Evolutionary conservation across 2,797 vertebrate species (phyloP), one percentile per base, ranked within the genome.

Genomic region (Steatocranus sp.): DNA sequence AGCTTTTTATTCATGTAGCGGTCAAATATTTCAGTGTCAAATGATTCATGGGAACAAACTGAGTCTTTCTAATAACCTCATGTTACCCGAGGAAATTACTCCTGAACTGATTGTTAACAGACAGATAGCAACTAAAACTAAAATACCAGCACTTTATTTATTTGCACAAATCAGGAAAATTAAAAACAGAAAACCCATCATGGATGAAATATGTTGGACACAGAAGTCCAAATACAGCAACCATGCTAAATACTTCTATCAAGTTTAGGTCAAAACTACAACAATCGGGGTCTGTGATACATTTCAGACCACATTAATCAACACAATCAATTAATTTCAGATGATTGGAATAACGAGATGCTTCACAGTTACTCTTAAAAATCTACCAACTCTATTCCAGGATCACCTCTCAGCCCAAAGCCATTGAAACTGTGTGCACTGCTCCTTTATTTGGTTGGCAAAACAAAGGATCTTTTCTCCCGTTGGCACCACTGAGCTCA

Each of bases 401-500:
- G 23, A 70, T 70, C 23, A 46, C 25, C 15, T 70, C 38, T 70
- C 61, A 41, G 34, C 36, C 61, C 61, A 41, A 66, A 66, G n/a
- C n/a, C 61, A 66, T 66, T 46, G n/a, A 50, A 17, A 50, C 10
- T 38, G 66, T 15, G 5, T 15, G 23, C 27, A 23, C 38, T 56
- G 70, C 36, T 41, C 46, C 61, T 89, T 86, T 80, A 78, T 32
- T 38, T 68, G 66, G 50, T 80, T 54, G 61, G 38, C 38, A 20
- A 82, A 79, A 88, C 87, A 87, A 86, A 83, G 78, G 82, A 18
- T 48, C 76, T 80, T 76, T 84, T 89, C 74, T 87, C 56, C 75
- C 12, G 27, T 23, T 86, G 63, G 83, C 83, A 80, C 79, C 20
- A 25, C 25, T 49, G 75, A 80, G 75, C 70, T 34, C 89, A 68